Evolutionary conservation across 2,113 vertebrate genomes (phyloP).

Genomic region (Beaufortia kweichowensis): DNA sequence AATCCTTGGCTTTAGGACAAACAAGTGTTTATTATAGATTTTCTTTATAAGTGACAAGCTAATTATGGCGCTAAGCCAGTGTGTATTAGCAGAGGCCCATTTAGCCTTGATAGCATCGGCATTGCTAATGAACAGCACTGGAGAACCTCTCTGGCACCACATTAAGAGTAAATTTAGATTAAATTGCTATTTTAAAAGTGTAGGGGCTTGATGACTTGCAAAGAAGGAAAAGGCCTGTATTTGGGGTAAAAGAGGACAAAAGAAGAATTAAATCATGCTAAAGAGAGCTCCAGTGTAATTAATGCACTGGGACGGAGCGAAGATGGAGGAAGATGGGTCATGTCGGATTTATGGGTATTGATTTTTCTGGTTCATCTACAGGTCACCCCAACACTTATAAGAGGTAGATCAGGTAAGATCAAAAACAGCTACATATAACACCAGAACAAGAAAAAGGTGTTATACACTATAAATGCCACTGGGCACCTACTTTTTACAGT

Average conservation of each 20-base stretch:
- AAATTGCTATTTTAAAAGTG: neutral
- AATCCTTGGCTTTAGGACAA: slow-evolving; percentile 53
- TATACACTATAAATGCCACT: neutral
- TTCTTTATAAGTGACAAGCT: slow-evolving; percentile 63
- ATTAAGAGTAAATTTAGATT: slow-evolving; percentile 51
- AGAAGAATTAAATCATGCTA: neutral
- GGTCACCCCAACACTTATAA: slow-evolving; percentile 54
- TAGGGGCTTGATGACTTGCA: slow-evolving; percentile 3
- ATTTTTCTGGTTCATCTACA: slow-evolving; percentile 55
- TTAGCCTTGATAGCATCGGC: slow-evolving; percentile 66
- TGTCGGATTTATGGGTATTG: slow-evolving; percentile 53
- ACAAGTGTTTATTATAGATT: slow-evolving; percentile 54
- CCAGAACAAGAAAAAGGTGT: neutral
- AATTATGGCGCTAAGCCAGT: slow-evolving; percentile 64
- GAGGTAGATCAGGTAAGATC: slow-evolving; percentile 39
- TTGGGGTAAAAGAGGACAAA: neutral
- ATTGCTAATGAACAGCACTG: slow-evolving; percentile 62
- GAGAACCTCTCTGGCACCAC: slow-evolving; percentile 56
- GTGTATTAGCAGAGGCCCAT: slow-evolving; percentile 59
- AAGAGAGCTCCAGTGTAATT: neutral
- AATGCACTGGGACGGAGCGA: neutral
- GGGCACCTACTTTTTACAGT: neutral
- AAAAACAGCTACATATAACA: slow-evolving; percentile 15
- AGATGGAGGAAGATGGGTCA: slow-evolving; percentile 22
- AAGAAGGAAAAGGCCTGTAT: neutral